Conservation (phyloP, 2,888 invertebrate genomes). For the Nomada flava region DNA sequence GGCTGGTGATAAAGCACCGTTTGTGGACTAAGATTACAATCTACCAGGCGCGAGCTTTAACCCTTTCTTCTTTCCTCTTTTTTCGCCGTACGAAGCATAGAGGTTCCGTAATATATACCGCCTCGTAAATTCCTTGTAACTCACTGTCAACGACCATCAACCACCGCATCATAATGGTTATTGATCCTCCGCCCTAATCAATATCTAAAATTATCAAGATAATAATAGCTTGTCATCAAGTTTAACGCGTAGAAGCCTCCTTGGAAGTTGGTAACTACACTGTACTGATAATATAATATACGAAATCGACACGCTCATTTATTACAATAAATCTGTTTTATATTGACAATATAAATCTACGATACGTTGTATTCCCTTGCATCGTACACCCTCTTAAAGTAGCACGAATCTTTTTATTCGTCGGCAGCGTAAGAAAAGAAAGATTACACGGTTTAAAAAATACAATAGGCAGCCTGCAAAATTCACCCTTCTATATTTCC, state of each 20-base stretch:
- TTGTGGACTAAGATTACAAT: constrained; percentile 44
- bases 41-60: constrained; percentile 27
- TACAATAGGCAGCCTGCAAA: no score
- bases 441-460: no score
- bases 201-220: constrained; percentile 68
- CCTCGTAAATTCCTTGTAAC: constrained; percentile 51
- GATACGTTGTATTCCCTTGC: no score
- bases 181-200: constrained; percentile 67
- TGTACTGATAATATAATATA: constrained; percentile 43
- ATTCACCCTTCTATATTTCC: no score
- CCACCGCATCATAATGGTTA: constrained; percentile 62
- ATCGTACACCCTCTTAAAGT: no score
- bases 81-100: not conserved
- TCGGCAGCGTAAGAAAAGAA: no score
- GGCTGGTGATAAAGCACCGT: constrained; percentile 33
- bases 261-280: constrained; percentile 42
- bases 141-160: constrained; percentile 68
- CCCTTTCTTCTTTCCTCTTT: constrained; percentile 1
- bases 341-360: no score
- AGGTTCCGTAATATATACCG: constrained; percentile 35
- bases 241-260: constrained; percentile 59
- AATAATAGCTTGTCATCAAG: constrained; percentile 67
- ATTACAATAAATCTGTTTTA: not conserved
- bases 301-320: constrained; percentile 11
- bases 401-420: no score